These are phyloP conservation scores for Nannoperca obscura DNA, from an alignment of 2,797 vertebrate genomes.

Conservation along the genomic window DNA sequence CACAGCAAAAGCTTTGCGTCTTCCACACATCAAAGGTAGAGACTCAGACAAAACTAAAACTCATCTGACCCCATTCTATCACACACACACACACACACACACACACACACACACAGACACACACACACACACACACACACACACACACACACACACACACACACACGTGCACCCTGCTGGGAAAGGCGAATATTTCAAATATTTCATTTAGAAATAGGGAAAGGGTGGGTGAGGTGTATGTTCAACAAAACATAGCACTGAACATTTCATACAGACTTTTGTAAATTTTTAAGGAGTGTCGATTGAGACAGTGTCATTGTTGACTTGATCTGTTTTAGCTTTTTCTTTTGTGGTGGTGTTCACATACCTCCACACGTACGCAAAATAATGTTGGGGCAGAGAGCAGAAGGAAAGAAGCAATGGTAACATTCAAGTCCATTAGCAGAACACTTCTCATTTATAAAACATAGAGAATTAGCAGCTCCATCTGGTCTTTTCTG, in stretches of 20 bases:
- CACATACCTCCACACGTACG: background rate
- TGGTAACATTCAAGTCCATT: slow-evolving; percentile 45
- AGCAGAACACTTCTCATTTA: slow-evolving; percentile 55
- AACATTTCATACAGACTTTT: slow-evolving; percentile 8
- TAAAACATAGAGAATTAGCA: slow-evolving; percentile 55
- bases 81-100: slow-evolving; percentile 38
- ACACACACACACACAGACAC: slow-evolving; percentile 24
- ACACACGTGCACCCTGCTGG: slow-evolving; percentile 41
- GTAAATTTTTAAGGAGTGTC: background rate
- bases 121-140: slow-evolving; percentile 49
- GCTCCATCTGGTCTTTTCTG: slow-evolving; percentile 4
- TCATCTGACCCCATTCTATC: slow-evolving; percentile 77
- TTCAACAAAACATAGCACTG: slow-evolving; percentile 24
- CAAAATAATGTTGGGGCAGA: background rate
- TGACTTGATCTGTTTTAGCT: slow-evolving; percentile 1
- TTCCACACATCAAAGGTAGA: slow-evolving; percentile 63
- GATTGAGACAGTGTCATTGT: background rate
- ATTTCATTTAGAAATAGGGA: slow-evolving; percentile 49
- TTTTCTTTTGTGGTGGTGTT: background rate
- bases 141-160: slow-evolving; percentile 23
- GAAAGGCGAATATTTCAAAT: slow-evolving; percentile 32
- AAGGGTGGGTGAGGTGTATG: background rate
- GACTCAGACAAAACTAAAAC: slow-evolving; percentile 64
- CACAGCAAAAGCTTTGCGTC: slow-evolving; percentile 31
- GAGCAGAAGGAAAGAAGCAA: slow-evolving; percentile 1